Conservation (phyloP, 2,888 invertebrate genomes). For the Formica aserva region DNA sequence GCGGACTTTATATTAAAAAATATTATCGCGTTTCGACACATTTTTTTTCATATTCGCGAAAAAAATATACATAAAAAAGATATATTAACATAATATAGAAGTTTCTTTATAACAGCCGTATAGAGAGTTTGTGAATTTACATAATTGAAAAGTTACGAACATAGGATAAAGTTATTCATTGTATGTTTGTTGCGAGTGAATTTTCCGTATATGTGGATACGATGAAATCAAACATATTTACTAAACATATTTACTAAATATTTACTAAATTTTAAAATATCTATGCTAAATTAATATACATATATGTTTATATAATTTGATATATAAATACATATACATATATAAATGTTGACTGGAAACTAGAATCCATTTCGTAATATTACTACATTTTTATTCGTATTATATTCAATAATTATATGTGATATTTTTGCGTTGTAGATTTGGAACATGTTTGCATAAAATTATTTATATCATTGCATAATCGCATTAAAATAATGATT, state of each 20-base stretch:
- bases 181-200: neutral
- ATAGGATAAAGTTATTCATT: neutral
- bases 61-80: neutral
- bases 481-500: neutral
- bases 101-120: neutral
- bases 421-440: neutral
- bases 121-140: neutral
- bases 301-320: neutral
- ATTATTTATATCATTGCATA: neutral
- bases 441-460: neutral
- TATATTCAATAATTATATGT: conserved; percentile 7
- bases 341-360: neutral
- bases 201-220: neutral
- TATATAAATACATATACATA: neutral
- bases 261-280: neutral
- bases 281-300: neutral
- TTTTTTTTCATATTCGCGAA: neutral
- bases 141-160: conserved; percentile 8
- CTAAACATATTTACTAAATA: too few relatives aligned
- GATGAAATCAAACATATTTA: neutral
- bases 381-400: neutral
- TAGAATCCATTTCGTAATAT: neutral
- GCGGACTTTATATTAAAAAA: conserved; percentile 8
- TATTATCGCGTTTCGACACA: neutral
- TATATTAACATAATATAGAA: neutral